A percentile compares a stretch with the other conserved stretches of the same genome.
Evolutionary conservation across 2,888 invertebrate species (phyloP).

Genomic region (Agrotis ipsilon): DNA sequence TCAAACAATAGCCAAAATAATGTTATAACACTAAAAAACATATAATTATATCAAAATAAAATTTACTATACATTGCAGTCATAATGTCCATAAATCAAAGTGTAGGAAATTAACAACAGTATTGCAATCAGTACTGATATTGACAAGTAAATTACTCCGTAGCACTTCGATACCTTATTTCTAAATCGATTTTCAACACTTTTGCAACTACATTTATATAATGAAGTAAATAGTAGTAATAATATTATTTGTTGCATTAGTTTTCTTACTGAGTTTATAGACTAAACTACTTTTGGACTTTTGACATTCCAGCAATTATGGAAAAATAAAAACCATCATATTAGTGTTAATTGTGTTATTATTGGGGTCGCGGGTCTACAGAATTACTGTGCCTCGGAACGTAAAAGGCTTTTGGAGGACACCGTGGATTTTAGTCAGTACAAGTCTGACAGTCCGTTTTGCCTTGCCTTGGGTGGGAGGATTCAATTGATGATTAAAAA

Average conservation of each 20-base stretch:
- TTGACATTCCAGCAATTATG: too few relatives aligned
- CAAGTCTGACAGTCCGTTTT: too few relatives aligned
- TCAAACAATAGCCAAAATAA: too few relatives aligned
- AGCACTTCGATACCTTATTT: constrained; percentile 29
- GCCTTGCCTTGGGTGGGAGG: too few relatives aligned
- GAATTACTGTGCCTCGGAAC: too few relatives aligned
- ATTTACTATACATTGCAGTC: background rate
- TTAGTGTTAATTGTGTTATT: too few relatives aligned
- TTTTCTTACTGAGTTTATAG: background rate
- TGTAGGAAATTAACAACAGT: constrained; percentile 28
- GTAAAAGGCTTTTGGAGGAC: too few relatives aligned
- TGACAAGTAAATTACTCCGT: constrained; percentile 44
- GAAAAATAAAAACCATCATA: too few relatives aligned
- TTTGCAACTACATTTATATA: constrained; percentile 40
- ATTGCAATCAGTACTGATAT: constrained; percentile 45
- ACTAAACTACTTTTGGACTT: background rate
- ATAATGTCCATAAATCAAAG: constrained; percentile 29
- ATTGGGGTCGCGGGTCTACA: too few relatives aligned
- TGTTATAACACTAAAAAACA: too few relatives aligned
- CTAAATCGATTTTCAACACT: constrained; percentile 30
- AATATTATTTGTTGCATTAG: background rate
- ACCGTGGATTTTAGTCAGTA: too few relatives aligned
- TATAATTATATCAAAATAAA: background rate
- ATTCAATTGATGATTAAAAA: too few relatives aligned
- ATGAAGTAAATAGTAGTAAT: background rate